Conservation (phyloP, 2,888 invertebrate genomes). For the Chironomus riparius region DNA sequence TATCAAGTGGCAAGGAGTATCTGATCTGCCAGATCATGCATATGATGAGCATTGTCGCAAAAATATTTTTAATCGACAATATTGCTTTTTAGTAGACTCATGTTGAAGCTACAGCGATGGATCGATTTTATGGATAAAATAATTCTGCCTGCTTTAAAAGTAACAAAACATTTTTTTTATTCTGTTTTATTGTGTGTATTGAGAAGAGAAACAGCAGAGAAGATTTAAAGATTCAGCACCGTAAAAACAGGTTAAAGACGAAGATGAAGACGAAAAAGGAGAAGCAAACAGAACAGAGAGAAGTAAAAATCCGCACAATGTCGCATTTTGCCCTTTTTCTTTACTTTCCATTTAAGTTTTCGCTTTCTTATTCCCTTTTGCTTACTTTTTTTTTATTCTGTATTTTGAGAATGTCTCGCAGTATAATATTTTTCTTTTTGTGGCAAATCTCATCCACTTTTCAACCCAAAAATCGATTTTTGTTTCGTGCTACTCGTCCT, state of each 20-base stretch:
- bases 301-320: not conserved
- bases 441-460: not conserved
- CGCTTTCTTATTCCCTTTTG: not conserved
- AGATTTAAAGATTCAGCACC: not conserved
- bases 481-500: not conserved
- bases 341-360: not conserved
- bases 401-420: not conserved
- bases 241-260: not conserved
- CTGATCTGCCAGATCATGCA: not conserved
- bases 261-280: not conserved
- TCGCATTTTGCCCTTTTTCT: slow-evolving; percentile 3
- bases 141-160: not conserved
- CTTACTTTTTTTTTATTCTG: not conserved
- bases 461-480: not conserved
- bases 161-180: not conserved
- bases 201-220: not conserved
- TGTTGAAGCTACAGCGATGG: too few species aligned
- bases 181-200: not conserved
- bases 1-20: not conserved
- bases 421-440: not conserved
- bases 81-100: not conserved
- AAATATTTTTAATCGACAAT: not conserved
- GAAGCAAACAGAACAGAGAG: not conserved
- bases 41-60: not conserved
- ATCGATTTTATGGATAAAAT: too few species aligned